Base-by-base conservation (phyloP, 37 sponge, comb jelly and placozoan genomes). In the Spongilla lacustris region DNA sequence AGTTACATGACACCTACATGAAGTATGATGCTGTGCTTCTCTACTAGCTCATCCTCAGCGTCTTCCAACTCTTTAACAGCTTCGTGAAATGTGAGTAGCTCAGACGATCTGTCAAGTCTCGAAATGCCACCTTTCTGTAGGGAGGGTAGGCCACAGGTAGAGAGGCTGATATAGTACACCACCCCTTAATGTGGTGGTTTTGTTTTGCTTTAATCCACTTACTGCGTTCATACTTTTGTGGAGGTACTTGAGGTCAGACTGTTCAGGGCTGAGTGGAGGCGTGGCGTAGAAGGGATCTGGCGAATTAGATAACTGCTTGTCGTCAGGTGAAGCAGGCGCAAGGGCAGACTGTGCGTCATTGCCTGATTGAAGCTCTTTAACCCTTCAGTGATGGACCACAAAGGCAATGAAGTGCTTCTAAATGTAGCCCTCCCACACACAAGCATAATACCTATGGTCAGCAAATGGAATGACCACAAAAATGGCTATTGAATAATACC, bases 31-130 rank as follows among this genome's bases (percentile, higher is more conserved):
- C 79, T 87, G 73, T 95, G 98, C 46, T 91, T 89, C 71, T 98
- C 98, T 3, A 98, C 77, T 25, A 98, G 75, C 74, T 91, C 67
- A 30, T 98, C 98, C 86, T 98, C 94, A 69, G 92, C 94, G 41
- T 96, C 91, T 38, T 88, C 87, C 66, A 98, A 82, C 69, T 94
- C 84, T 32, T 68, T 77, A 72, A 93, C 85, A 31, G 98, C 94
- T 73, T 96, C 92, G 36, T 98, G 98, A 79, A 98, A 98, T 12
- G 85, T 91, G 30, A 94, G 58, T 67, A 98, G 48, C 67, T 95
- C 96, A 31, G 29, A 50, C 0, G 90, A 92, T 32, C 36, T 36
- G 48, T 91, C 88, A 67, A 82, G 25, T 36, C 76, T 23, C 3
- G 76, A 34, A 30, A 78, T 74, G 66, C 81, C n/a, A n/a, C n/a